phyloP scores from a whole-genome alignment of 2,113 vertebrate genomes.

The Origma solitaria region DNA sequence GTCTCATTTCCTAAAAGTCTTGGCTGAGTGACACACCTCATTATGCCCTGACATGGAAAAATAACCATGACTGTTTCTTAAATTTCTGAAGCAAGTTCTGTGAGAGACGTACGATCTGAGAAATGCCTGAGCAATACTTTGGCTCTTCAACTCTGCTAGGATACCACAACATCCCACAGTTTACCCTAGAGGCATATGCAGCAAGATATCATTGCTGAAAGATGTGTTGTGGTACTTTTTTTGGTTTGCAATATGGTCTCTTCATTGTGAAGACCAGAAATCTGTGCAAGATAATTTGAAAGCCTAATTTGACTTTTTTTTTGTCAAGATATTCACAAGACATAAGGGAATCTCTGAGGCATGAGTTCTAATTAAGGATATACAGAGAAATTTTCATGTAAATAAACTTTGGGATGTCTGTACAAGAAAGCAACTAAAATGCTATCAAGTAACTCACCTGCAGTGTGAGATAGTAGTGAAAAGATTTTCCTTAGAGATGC shows the following conservation, averaged over 20 bases:
- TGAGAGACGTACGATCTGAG: background rate
- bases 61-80: background rate
- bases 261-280: background rate
- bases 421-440: background rate
- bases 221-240: background rate
- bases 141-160: background rate
- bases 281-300: background rate
- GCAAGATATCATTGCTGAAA: background rate
- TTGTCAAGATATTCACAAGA: background rate
- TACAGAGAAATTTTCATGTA: background rate
- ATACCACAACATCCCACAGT: background rate
- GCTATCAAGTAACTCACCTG: background rate
- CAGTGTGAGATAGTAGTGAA: background rate
- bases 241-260: background rate
- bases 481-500: background rate
- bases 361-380: background rate
- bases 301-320: background rate
- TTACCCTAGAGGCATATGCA: background rate
- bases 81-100: background rate
- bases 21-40: background rate
- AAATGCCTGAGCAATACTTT: background rate
- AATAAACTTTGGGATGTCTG: background rate
- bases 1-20: slow-evolving; percentile 41
- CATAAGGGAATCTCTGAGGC: background rate
- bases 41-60: slow-evolving; percentile 18